These are phyloP conservation scores for Apostichopus japonicus DNA, from an alignment of 35 echinoderm and acorn worm species.

Conservation along the genomic window DNA sequence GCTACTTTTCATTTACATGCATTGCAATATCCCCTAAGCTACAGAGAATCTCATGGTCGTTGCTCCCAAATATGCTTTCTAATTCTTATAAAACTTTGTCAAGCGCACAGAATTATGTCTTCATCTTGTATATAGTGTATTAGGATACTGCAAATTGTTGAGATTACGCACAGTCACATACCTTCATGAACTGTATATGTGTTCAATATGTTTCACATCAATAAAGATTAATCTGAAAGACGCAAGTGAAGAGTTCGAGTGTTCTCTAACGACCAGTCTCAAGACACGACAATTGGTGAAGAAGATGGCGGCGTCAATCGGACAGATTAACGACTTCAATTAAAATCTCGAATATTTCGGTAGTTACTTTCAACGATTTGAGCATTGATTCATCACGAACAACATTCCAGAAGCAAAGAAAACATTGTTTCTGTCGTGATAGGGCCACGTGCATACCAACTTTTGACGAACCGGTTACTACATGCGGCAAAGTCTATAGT, in stretches of 20 bases:
- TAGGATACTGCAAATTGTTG: too few species aligned
- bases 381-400: neutral
- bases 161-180: too few species aligned
- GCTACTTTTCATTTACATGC: too few species aligned
- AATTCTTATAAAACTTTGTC: too few species aligned
- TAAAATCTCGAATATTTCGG: neutral
- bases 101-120: too few species aligned
- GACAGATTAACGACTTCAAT: neutral
- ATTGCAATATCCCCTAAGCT: too few species aligned
- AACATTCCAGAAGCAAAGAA: neutral
- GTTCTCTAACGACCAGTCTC: neutral
- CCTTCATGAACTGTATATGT: neutral
- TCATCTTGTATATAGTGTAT: too few species aligned
- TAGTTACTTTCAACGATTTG: conserved; percentile 1
- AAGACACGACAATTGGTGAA: neutral
- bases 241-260: neutral
- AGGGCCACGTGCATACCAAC: neutral
- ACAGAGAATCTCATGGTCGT: too few species aligned
- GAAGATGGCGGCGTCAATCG: neutral
- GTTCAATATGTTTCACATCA: neutral
- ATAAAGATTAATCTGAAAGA: neutral
- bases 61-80: too few species aligned
- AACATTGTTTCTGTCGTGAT: neutral
- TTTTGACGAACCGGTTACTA: neutral
- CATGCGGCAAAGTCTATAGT: neutral